phyloP scores from a whole-genome alignment of 2,797 vertebrate genomes.

The Onychomys leucogaster region DNA sequence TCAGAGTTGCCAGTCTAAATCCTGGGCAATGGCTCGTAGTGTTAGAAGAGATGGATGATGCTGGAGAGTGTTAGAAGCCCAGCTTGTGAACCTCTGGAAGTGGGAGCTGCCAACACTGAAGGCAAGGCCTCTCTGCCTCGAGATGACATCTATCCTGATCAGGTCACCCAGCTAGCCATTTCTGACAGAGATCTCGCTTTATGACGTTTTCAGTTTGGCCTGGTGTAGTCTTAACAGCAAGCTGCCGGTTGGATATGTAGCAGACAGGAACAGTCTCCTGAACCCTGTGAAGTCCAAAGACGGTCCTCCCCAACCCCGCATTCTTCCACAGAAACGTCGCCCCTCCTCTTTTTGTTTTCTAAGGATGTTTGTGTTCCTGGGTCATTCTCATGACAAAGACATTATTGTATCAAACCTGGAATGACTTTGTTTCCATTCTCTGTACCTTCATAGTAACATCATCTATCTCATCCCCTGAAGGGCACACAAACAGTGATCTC shows the following conservation, averaged over 20 bases:
- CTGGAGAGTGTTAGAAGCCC: not conserved
- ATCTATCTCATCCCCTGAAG: not conserved
- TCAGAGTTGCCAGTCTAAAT: not conserved
- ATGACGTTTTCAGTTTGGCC: slow-evolving; percentile 6
- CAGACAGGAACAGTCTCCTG: not conserved
- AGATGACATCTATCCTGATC: not conserved
- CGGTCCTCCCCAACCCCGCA: not conserved
- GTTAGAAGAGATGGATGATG: too few relatives aligned
- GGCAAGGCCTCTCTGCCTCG: not conserved
- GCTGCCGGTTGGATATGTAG: not conserved
- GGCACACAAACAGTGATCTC: not conserved
- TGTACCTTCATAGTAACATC: not conserved
- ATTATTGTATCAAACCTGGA: slow-evolving; percentile 33
- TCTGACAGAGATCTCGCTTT: not conserved
- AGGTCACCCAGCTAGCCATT: not conserved
- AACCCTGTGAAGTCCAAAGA: not conserved
- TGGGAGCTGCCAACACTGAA: not conserved
- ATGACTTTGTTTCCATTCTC: slow-evolving; percentile 8
- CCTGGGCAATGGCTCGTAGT: not conserved
- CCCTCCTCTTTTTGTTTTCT: not conserved
- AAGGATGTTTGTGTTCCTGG: slow-evolving; percentile 15
- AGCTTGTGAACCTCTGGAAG: not conserved
- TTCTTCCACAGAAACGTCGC: not conserved
- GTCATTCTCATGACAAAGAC: not conserved
- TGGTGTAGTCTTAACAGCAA: slow-evolving; percentile 3